Evolutionary conservation across 2,113 vertebrate species (phyloP), one percentile per base, ranked within the genome.

Genomic region (Sinocyclocheilus anophthalmus): DNA sequence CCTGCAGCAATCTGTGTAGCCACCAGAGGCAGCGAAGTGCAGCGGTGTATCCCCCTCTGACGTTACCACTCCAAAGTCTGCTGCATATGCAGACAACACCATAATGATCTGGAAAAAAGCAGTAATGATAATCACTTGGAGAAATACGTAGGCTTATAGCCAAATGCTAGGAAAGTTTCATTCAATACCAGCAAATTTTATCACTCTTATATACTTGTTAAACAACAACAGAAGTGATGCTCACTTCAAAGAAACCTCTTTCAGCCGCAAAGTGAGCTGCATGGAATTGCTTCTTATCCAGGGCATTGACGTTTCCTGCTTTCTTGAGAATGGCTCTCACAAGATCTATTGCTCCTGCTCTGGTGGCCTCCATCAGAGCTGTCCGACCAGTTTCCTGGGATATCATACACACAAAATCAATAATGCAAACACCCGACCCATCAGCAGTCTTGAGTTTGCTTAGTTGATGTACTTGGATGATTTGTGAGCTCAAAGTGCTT

Each of bases 241-340:
- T 16, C 93, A 99, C 98, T 94, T 98, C 96, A 83, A 98, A 95
- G 88, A 93, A 96, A 81, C 97, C 97, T 76, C 96, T 95, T 95
- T 95, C 95, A 84, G 97, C 97, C 9, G 98, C 97, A 3, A 97
- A 97, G 92, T 99, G 98, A 1, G 95, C 95, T 3, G 96, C 96
- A 0, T 93, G 92, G 86, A 94, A 90, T 86, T 94, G 92, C 1
- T 96, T 95, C 0, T 89, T 90, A 92, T 99, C 97, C 81, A 95
- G 87, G 0, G 91, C 16, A 24, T 95, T 96, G 39, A 96, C 95
- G 16, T 96, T 90, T 0, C 92, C 97, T 39, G 96, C 97, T 90
- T 85, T 95, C 88, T 90, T 94, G 1, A 99, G 93, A 50, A 99
- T 95, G 6, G 57, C 94, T 59, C 92, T 94, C 1, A 97, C 96